Evolutionary conservation across 2,113 vertebrate species (phyloP).

Genomic region (Amblyopsis rosae): DNA sequence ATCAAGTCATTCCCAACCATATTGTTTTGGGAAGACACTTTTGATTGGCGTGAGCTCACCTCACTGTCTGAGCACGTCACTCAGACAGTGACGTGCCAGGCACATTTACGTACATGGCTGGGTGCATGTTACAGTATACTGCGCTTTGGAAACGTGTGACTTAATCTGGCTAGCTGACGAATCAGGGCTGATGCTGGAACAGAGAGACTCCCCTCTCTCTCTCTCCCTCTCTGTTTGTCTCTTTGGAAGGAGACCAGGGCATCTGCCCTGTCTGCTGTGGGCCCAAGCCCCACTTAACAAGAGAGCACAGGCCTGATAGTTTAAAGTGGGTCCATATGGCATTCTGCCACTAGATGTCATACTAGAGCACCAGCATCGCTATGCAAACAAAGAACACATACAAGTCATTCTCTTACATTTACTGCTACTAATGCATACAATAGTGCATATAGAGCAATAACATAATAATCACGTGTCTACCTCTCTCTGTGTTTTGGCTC

Average conservation of each 20-base stretch:
- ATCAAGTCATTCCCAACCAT: conserved; percentile 15
- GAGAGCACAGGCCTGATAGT: conserved; percentile 39
- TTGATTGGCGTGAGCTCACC: conserved; percentile 36
- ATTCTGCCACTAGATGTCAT: conserved; percentile 1
- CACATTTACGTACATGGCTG: conserved; percentile 43
- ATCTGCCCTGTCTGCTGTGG: conserved; percentile 34
- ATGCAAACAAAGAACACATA: too few relatives aligned
- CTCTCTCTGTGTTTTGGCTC: conserved; percentile 26
- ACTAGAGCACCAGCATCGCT: not conserved
- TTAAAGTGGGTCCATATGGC: conserved; percentile 33
- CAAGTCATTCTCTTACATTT: too few relatives aligned
- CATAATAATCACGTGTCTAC: not conserved
- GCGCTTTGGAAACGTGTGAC: too few relatives aligned
- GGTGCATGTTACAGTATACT: conserved; percentile 31
- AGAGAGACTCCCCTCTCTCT: not conserved
- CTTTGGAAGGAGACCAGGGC: conserved; percentile 25
- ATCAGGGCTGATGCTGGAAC: not conserved
- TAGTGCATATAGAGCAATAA: too few relatives aligned
- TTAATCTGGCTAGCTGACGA: not conserved
- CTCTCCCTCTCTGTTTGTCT: conserved; percentile 2
- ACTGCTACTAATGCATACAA: too few relatives aligned
- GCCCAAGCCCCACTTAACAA: conserved; percentile 29
- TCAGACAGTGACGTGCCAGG: conserved; percentile 26
- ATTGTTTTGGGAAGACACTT: conserved; percentile 27
- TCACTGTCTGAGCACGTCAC: conserved; percentile 58